Evolutionary conservation across 2,888 invertebrate genomes (phyloP).

Genomic region (Trichogramma evanescens): DNA sequence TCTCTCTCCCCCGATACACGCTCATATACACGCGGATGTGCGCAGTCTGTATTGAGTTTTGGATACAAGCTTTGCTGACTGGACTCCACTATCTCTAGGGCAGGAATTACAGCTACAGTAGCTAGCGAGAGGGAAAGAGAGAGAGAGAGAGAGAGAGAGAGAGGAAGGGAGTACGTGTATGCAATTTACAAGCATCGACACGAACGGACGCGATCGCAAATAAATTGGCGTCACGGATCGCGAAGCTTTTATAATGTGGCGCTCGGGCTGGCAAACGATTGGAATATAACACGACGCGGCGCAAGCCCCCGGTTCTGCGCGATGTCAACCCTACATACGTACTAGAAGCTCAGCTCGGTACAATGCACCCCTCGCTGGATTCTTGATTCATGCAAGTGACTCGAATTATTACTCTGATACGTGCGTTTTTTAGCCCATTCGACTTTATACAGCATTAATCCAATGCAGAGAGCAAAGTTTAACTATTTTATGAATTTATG

Average conservation of each 20-base stretch:
- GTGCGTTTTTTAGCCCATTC: too few relatives aligned
- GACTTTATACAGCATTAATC: too few relatives aligned
- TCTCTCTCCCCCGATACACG: background rate
- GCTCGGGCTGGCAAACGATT: background rate
- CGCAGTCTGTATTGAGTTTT: background rate
- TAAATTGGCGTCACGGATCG: constrained; percentile 37
- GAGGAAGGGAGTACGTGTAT: constrained; percentile 3
- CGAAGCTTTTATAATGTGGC: constrained; percentile 13
- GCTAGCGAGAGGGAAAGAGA: background rate
- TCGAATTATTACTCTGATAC: too few relatives aligned
- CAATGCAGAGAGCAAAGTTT: too few relatives aligned
- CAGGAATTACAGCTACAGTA: constrained; percentile 29
- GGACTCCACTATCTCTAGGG: constrained; percentile 25
- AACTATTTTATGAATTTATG: too few relatives aligned
- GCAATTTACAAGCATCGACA: constrained; percentile 37
- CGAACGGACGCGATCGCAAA: constrained; percentile 36
- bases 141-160: background rate
- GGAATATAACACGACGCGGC: too few relatives aligned
- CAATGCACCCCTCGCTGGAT: too few relatives aligned
- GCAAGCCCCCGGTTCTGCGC: too few relatives aligned
- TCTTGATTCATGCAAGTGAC: too few relatives aligned
- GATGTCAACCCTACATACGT: too few relatives aligned
- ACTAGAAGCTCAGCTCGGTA: too few relatives aligned
- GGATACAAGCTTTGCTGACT: constrained; percentile 30
- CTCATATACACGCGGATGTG: background rate